Conservation (phyloP, 2,888 invertebrate species). For the Eulithis testata region DNA sequence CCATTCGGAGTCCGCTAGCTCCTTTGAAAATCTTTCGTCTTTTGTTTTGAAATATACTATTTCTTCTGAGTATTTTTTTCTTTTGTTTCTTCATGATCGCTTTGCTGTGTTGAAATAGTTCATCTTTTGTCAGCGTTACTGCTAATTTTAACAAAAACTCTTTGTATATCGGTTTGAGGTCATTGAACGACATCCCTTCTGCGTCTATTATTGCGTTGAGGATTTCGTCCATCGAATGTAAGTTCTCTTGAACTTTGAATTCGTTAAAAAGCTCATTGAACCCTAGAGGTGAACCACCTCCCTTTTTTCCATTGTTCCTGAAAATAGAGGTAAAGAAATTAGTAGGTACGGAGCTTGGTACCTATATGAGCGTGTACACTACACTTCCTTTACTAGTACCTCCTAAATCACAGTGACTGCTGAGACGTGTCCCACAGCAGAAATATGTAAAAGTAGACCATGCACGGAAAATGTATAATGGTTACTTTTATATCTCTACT, state of each 20-base stretch:
- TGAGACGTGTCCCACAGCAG: not conserved
- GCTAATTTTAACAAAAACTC: constrained; percentile 94
- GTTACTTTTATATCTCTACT: constrained; percentile 8
- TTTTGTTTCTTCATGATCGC: constrained; percentile 94
- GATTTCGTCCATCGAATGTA: constrained; percentile 94
- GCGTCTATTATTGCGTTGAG: constrained; percentile 95
- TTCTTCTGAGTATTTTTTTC: constrained; percentile 86
- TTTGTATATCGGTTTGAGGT: constrained; percentile 95
- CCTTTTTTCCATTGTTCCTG: constrained; percentile 86
- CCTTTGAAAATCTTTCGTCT: constrained; percentile 85
- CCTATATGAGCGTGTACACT: too few relatives aligned
- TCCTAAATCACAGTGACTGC: constrained; percentile 4
- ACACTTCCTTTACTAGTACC: too few relatives aligned
- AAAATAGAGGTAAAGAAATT: constrained; percentile 46
- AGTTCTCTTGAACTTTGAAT: constrained; percentile 93
- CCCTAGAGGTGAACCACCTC: constrained; percentile 92
- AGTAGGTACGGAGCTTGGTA: too few relatives aligned
- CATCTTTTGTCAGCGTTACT: constrained; percentile 95
- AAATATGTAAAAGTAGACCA: not conserved
- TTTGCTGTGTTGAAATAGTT: constrained; percentile 94
- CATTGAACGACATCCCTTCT: constrained; percentile 97
- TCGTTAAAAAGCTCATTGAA: constrained; percentile 95
- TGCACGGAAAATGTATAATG: not conserved
- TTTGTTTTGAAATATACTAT: constrained; percentile 83
- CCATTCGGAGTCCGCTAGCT: constrained; percentile 85